Base-by-base conservation (phyloP, 2,888 invertebrate species). In the Chrysodeixis includens region DNA sequence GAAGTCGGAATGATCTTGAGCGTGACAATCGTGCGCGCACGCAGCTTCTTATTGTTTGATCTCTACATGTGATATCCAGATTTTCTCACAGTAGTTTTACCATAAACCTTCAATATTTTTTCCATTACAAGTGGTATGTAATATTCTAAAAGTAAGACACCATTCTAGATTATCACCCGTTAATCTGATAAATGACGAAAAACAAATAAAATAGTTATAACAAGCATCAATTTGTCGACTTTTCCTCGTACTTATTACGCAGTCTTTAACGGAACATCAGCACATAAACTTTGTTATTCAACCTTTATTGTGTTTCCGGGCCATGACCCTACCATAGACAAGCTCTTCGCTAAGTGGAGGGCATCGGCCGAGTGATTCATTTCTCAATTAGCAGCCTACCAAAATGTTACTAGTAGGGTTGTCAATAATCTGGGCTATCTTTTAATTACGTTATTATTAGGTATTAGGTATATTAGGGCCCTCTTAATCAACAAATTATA, bases 291-390 rank as follows among this genome's bases (percentile, higher is more conserved):
- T 49, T 4, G 20, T 18, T 49, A 49, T 49, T 49, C 12, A 20
- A 20, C 32, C 18, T 32, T 32, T 44, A n/a, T 35, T n/a, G 44
- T 49, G 32, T 22, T 5, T 32, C 10, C 32, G n/a, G 30, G 22
- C 14, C 30, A 22, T 58, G 20, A 51, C 51, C 56, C 44, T 58
- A 58, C 20, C 14, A 20, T 49, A 30, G 49, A 30, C 58, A 22
- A n/a, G 56, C 20, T 20, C 58, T 49, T 51, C 49, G 10, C 32
- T 20, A 14, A 58, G 51, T 51, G n/a, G 58, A 51, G 58, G 58
- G 49, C 58, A 58, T 51, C 32, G 58, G 2, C 49, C 58, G 49
- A 12, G n/a, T 51, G 58, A 58, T 32, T 58, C 58, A 58, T 30
- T 32, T 14, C 20, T 18, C n/a, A 32, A 44, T 46, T 32, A 30